Percentiles rank a stretch among this genome's conserved stretches.
Conservation (phyloP, 2,113 vertebrate genomes). For the Campylomormyrus tamandua region DNA sequence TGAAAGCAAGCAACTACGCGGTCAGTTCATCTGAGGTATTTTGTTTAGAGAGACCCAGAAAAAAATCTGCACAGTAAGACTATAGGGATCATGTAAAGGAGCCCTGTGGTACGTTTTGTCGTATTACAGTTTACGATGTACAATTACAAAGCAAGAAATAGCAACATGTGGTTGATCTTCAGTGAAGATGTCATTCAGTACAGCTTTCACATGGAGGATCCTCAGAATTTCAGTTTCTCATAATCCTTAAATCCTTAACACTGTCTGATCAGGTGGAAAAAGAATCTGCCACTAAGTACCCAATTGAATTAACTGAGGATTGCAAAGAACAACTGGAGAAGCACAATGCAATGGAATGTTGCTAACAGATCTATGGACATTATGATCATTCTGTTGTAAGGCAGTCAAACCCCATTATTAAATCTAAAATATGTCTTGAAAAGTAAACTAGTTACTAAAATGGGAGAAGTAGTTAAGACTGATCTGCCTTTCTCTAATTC, state of each 20-base stretch:
- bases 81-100: not conserved
- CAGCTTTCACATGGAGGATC: not conserved
- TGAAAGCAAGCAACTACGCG: not conserved
- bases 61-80: not conserved
- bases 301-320: not conserved
- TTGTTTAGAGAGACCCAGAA: not conserved
- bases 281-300: not conserved
- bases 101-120: not conserved
- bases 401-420: not conserved
- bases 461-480: not conserved
- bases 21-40: not conserved
- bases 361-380: not conserved
- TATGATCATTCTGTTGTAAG: not conserved
- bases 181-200: not conserved
- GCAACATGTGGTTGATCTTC: not conserved
- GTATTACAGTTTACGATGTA: not conserved
- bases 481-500: not conserved
- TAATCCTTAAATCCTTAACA: not conserved
- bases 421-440: not conserved
- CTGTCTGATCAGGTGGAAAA: not conserved
- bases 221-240: not conserved
- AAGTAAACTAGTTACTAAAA: not conserved
- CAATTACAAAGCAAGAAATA: not conserved
- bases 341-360: not conserved
- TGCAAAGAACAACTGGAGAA: not conserved